Percentiles rank a stretch among this genome's conserved stretches.
These are phyloP conservation scores for Hucho hucho DNA, from an alignment of 2,113 vertebrate genomes.

Conservation along the genomic window DNA sequence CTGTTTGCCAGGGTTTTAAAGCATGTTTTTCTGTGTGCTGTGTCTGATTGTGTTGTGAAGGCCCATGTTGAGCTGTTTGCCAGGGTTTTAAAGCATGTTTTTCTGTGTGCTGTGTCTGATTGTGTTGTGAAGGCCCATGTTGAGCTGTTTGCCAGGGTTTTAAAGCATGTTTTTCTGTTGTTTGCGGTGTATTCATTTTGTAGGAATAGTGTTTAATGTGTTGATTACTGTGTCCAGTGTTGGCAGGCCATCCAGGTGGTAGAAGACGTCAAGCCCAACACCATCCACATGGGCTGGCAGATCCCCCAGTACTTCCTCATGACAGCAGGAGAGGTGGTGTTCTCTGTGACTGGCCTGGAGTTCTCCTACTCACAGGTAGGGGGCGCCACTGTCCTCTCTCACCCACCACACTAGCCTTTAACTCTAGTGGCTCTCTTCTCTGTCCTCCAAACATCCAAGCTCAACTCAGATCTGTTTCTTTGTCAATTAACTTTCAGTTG, in stretches of 20 bases:
- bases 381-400: not conserved
- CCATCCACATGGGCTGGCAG: constrained; percentile 90
- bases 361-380: constrained; percentile 96
- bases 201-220: not conserved
- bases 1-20: no score
- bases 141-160: no score
- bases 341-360: constrained; percentile 91
- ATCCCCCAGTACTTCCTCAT: constrained; percentile 94
- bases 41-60: no score
- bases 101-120: no score
- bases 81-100: no score
- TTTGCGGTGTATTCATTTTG: constrained; percentile 50
- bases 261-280: constrained; percentile 80
- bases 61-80: no score
- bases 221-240: constrained; percentile 53
- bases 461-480: no score
- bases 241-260: constrained; percentile 11
- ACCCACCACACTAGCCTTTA: not conserved
- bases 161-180: no score
- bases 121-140: no score
- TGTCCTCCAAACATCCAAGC: not conserved
- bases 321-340: constrained; percentile 88
- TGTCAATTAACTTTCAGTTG: no score
- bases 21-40: no score
- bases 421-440: not conserved